A percentile compares a stretch with the other conserved stretches of the same genome.
Evolutionary conservation across 2,113 vertebrate genomes (phyloP).

Genomic region (Sebastes schlegelii): DNA sequence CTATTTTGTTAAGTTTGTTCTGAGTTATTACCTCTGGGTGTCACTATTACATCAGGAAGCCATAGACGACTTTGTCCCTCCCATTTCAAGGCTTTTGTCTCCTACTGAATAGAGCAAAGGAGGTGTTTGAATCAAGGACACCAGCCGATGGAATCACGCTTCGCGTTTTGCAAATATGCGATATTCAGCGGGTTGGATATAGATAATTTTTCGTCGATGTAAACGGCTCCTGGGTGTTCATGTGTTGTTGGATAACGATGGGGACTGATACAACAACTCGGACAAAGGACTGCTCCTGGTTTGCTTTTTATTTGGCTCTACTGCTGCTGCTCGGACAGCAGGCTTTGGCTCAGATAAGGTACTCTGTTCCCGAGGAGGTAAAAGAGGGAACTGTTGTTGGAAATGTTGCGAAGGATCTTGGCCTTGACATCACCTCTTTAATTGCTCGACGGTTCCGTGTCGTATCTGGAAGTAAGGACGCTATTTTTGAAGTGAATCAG

Average conservation of each 20-base stretch:
- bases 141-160: neutral
- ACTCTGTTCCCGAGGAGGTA: slow-evolving; percentile 78
- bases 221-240: neutral
- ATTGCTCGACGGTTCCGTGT: slow-evolving; percentile 69
- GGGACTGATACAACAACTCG: neutral
- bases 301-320: slow-evolving; percentile 20
- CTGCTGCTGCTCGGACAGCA: slow-evolving; percentile 32
- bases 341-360: slow-evolving; percentile 68
- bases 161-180: neutral
- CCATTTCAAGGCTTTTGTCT: slow-evolving; percentile 30
- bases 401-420: slow-evolving; percentile 81
- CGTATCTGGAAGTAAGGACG: slow-evolving; percentile 65
- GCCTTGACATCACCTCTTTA: slow-evolving; percentile 64
- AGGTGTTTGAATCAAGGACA: neutral
- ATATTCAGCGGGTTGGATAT: rapidly evolving
- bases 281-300: neutral
- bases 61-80: neutral
- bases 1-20: neutral
- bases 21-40: slow-evolving; percentile 35
- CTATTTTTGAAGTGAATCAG: slow-evolving; percentile 74
- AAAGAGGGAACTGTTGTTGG: slow-evolving; percentile 71
- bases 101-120: neutral
- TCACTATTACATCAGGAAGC: slow-evolving; percentile 38
- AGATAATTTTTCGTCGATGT: neutral
- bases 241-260: slow-evolving; percentile 36